Evolutionary conservation across 2,797 vertebrate species (phyloP).

Genomic region (Ispidina lecontei): DNA sequence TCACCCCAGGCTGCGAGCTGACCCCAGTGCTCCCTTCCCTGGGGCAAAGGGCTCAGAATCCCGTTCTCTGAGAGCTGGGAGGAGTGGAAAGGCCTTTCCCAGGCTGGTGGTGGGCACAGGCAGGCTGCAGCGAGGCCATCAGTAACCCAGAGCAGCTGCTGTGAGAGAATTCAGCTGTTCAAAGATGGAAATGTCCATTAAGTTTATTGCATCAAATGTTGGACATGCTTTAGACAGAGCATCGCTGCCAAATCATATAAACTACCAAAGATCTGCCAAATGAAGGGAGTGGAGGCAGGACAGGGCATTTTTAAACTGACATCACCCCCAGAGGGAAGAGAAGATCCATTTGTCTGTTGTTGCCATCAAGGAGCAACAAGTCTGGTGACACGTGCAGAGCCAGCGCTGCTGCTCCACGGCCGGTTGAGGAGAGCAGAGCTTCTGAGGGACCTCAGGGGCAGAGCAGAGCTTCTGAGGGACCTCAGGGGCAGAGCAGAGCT

Average conservation of each 20-base stretch:
- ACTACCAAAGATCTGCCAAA: constrained; percentile 49
- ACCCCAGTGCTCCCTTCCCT: rapidly evolving
- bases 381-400: neutral
- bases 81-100: constrained; percentile 77
- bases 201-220: constrained; percentile 75
- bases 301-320: constrained; percentile 29
- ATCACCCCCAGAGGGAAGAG: neutral
- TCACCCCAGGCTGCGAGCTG: neutral
- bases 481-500: too few relatives aligned
- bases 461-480: too few relatives aligned
- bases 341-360: neutral
- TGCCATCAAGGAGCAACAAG: neutral
- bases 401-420: rapidly evolving
- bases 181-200: constrained; percentile 82
- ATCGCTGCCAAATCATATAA: constrained; percentile 75
- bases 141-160: constrained; percentile 95
- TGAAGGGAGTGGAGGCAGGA: constrained; percentile 2
- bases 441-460: neutral
- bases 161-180: constrained; percentile 86
- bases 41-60: neutral
- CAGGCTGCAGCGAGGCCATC: constrained; percentile 92
- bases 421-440: neutral
- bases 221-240: constrained; percentile 68
- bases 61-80: constrained; percentile 18
- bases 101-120: constrained; percentile 81